phyloP scores from a whole-genome alignment of 2,888 invertebrate species.

The Cordilura impudica region DNA sequence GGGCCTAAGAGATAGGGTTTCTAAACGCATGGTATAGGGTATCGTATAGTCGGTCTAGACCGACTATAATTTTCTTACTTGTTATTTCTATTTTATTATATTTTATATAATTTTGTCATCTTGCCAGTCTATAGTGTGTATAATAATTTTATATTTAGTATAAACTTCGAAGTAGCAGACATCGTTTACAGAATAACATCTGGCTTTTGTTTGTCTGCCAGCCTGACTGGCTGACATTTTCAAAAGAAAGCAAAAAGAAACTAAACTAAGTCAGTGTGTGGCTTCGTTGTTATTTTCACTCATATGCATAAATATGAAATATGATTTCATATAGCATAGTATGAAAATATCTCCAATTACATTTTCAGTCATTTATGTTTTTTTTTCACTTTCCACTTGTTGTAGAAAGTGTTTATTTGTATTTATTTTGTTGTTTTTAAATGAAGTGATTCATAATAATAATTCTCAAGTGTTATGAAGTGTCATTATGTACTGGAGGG shows the following conservation, averaged over 20 bases:
- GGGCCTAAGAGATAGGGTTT: no score
- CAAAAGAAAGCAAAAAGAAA: no score
- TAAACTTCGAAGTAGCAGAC: no score
- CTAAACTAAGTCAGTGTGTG: no score
- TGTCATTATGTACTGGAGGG: no score
- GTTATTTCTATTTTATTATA: constrained; percentile 41
- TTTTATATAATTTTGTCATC: constrained; percentile 50
- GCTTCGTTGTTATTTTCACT: background rate
- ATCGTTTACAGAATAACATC: constrained; percentile 25
- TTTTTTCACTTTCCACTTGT: background rate
- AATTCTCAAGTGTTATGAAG: constrained; percentile 40
- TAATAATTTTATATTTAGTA: no score
- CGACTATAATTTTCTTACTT: no score
- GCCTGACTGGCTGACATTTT: background rate
- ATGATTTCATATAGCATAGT: constrained; percentile 36
- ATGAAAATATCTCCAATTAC: constrained; percentile 19
- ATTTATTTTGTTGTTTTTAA: background rate
- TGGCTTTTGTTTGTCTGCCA: background rate
- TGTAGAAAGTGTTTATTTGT: no score
- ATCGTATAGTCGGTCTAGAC: no score
- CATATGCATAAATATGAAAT: constrained; percentile 32
- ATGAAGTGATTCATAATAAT: constrained; percentile 34
- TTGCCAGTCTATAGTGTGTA: no score
- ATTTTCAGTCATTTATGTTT: background rate
- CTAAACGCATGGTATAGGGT: no score